Conservation (phyloP, 2,888 invertebrate genomes). For the Ommatoiulus sabulosus region DNA sequence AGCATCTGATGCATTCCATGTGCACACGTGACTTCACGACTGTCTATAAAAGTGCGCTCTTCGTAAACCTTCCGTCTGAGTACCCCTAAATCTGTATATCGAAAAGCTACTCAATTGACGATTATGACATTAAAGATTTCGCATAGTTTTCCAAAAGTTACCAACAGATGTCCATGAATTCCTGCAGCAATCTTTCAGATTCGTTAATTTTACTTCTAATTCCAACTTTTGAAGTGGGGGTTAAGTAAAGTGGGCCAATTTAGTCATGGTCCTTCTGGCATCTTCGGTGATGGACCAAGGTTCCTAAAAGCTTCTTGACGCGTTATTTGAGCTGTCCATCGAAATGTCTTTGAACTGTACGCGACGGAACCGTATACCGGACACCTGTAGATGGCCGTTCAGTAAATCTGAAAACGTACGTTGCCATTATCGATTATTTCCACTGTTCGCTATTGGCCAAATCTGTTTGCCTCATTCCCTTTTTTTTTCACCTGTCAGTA, state of each 20-base stretch:
- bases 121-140: too few relatives aligned
- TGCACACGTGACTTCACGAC: too few relatives aligned
- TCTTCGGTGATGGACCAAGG: not conserved
- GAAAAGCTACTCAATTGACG: too few relatives aligned
- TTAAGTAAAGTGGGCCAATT: not conserved
- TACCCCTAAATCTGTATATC: too few relatives aligned
- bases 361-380: too few relatives aligned
- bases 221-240: not conserved
- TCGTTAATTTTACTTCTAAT: not conserved
- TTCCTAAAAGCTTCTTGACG: not conserved
- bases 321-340: constrained; percentile 3
- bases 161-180: too few relatives aligned
- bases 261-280: not conserved
- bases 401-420: not conserved
- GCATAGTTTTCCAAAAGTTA: too few relatives aligned
- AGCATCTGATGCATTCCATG: too few relatives aligned
- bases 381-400: not conserved
- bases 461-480: not conserved
- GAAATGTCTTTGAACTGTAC: not conserved
- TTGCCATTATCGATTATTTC: not conserved
- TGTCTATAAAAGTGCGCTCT: too few relatives aligned
- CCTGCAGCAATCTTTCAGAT: not conserved
- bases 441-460: not conserved
- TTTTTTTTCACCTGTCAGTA: not conserved
- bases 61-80: too few relatives aligned